phyloP scores from a whole-genome alignment of 1,140 invertebrate genomes.

The Macrostomum lignano region DNA sequence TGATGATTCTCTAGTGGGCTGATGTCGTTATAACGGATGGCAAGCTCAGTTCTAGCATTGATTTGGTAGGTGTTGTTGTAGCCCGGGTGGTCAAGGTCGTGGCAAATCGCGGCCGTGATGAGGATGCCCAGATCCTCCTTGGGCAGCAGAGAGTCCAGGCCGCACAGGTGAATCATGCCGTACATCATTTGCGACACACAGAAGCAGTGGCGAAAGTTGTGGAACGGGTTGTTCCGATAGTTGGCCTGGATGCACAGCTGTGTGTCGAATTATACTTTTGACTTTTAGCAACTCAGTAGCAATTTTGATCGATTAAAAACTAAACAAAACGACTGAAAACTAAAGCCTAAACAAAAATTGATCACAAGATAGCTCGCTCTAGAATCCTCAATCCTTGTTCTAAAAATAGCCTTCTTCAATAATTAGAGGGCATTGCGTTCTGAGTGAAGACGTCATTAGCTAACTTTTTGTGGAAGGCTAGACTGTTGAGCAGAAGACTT shows the following conservation, averaged over 20 bases:
- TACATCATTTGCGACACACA: slow-evolving; percentile 65
- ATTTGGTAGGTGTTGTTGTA: slow-evolving; percentile 34
- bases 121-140: slow-evolving; percentile 46
- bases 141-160: slow-evolving; percentile 39
- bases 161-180: slow-evolving; percentile 27
- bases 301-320: no score
- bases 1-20: slow-evolving; percentile 63
- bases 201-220: slow-evolving; percentile 62
- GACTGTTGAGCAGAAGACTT: slow-evolving; percentile 9
- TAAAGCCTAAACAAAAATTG: no score
- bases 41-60: slow-evolving; percentile 52
- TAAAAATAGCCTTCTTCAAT: no score
- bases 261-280: no score
- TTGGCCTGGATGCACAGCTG: no score
- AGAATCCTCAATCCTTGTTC: no score
- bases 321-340: no score
- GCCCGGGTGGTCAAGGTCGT: slow-evolving; percentile 29
- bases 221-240: slow-evolving; percentile 62
- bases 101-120: slow-evolving; percentile 49
- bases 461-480: no score
- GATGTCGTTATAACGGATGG: slow-evolving; percentile 57
- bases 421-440: no score
- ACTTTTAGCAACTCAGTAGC: no score
- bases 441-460: no score
- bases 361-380: no score